These are phyloP conservation scores for Rhaphigaster nebulosa DNA, from an alignment of 2,888 invertebrate genomes.

Conservation along the genomic window DNA sequence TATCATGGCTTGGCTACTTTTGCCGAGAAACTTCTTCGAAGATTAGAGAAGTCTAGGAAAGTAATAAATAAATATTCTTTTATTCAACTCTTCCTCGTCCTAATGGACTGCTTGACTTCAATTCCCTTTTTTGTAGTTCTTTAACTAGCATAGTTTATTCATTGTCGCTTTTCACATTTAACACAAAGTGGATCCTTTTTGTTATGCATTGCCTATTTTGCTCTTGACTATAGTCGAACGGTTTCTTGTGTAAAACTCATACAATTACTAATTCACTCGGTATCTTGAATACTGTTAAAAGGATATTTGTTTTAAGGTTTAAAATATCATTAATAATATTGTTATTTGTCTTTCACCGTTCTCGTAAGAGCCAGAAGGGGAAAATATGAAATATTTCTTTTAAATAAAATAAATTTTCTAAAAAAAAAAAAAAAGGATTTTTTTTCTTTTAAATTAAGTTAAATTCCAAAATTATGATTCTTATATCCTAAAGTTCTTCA, in stretches of 20 bases:
- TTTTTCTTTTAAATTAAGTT: too few species aligned
- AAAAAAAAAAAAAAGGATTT: too few species aligned
- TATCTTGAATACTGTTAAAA: neutral
- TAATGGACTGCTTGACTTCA: slow-evolving; percentile 38
- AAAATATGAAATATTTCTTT: neutral
- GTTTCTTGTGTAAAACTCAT: neutral
- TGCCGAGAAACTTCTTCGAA: neutral
- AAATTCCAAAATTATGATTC: too few species aligned
- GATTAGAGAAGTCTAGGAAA: slow-evolving; percentile 15
- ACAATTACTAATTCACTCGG: neutral
- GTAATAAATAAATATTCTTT: slow-evolving; percentile 30
- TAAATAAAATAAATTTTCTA: too few species aligned
- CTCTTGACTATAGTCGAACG: neutral
- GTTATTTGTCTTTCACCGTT: neutral
- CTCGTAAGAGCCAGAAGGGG: neutral
- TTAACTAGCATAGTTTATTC: slow-evolving; percentile 19
- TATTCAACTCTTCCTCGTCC: neutral
- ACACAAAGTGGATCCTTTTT: neutral
- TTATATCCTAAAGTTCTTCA: too few species aligned
- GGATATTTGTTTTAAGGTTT: neutral
- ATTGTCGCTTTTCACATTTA: slow-evolving; percentile 16
- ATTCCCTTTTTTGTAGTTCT: slow-evolving; percentile 35
- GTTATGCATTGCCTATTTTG: neutral
- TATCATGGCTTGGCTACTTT: neutral
- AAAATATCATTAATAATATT: neutral